Evolutionary conservation across 2,113 vertebrate genomes (phyloP), one percentile per base, ranked within the genome.

Genomic region (Cheilinus undulatus): DNA sequence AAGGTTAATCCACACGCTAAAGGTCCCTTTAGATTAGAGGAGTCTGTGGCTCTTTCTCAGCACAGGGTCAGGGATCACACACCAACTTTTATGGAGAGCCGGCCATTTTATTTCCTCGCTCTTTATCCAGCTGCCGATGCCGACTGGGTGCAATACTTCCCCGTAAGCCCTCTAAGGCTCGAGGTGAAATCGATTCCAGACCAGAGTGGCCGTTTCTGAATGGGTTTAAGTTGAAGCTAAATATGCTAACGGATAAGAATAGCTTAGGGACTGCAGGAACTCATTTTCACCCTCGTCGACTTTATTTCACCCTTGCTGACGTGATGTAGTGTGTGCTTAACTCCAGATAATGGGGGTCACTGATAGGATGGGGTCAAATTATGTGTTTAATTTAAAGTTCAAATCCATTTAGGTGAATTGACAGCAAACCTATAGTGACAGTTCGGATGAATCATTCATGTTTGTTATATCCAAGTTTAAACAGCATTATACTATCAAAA

Each of bases 1-100:
- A 28, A 79, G 85, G 88, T 80, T 90, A 91, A 89, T 92, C 86
- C 88, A 84, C 69, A 56, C 72, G 86, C 87, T 42, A 84, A 82
- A 82, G 73, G 69, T 82, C 82, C 82, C 57, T 43, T 13, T 60
- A 75, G 85, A 91, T 90, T 77, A 86, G 72, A 76, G 30, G 65
- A 51, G 69, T 78, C 69, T 24, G 12, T 54, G 9, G 65, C 59
- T 57, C 57, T 84, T 54, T 69, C 69, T 70, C 56, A 48, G 61
- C 79, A 9, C 59, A 48, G 83, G 86, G 83, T 89, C 88, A 89
- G 71, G 74, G 86, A 63, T 90, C 84, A 87, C 51, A 46, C 61
- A 74, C 24, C 63, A 71, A 79, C 84, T 72, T 84, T 74, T 76
- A 74, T 43, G 59, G 28, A 51, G 60, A 65, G 57, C 48, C 58